Percentiles rank a stretch among this genome's conserved stretches.
These are phyloP conservation scores for Latrodectus elegans DNA, from an alignment of 2,888 invertebrate species.

Conservation along the genomic window DNA sequence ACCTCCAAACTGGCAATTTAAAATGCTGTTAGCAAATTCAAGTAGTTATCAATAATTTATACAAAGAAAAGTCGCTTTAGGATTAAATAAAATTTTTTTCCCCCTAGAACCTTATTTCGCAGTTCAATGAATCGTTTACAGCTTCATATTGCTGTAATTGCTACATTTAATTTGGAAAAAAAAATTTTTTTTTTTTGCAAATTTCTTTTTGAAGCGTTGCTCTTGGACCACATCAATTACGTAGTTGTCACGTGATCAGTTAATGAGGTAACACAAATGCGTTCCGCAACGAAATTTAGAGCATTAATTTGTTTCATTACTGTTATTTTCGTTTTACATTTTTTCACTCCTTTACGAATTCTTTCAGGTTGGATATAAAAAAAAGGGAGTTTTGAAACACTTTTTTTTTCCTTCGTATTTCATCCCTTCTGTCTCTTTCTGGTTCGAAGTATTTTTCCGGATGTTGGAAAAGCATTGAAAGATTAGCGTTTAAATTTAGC, in stretches of 20 bases:
- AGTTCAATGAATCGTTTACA: slow-evolving; percentile 47
- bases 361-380: slow-evolving; percentile 10
- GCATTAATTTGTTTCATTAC: slow-evolving; percentile 17
- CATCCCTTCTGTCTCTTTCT: background rate
- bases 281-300: slow-evolving; percentile 39
- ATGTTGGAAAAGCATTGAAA: slow-evolving; percentile 48
- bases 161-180: slow-evolving; percentile 18
- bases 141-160: slow-evolving; percentile 41
- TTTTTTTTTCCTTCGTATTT: slow-evolving; percentile 10
- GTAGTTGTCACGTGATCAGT: slow-evolving; percentile 42
- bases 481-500: slow-evolving; percentile 60
- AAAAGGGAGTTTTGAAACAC: slow-evolving; percentile 24
- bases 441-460: slow-evolving; percentile 54
- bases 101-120: slow-evolving; percentile 32
- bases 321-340: background rate
- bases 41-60: slow-evolving; percentile 11
- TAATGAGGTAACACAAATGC: slow-evolving; percentile 43
- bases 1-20: too few species aligned
- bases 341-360: background rate
- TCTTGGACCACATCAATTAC: slow-evolving; percentile 51
- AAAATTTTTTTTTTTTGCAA: slow-evolving; percentile 9
- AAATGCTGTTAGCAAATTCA: too few species aligned
- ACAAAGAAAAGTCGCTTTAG: slow-evolving; percentile 7
- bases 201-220: background rate
- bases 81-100: slow-evolving; percentile 40